phyloP scores from a whole-genome alignment of 2,797 vertebrate genomes.

The Rhyacichthys aspro region DNA sequence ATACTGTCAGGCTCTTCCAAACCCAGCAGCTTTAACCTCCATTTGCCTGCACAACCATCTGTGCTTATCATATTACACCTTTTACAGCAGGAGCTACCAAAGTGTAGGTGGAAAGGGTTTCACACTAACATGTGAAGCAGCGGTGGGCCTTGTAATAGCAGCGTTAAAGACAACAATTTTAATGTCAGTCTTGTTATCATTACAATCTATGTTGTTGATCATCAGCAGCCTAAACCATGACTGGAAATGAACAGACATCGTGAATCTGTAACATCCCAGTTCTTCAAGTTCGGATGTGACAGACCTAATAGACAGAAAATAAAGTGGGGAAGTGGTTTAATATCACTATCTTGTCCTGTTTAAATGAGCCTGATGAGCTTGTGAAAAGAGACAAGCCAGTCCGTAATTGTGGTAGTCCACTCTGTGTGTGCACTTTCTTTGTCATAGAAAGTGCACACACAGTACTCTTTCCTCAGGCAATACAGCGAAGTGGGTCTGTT shows the following conservation, averaged over 20 bases:
- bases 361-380: no score
- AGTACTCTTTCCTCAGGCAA: background rate
- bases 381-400: no score
- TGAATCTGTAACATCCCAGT: background rate
- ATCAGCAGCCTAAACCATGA: background rate
- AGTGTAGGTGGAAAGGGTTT: slow-evolving; percentile 19
- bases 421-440: no score
- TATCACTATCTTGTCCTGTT: no score
- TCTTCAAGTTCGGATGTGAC: background rate
- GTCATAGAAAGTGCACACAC: background rate
- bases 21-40: slow-evolving; percentile 54
- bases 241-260: background rate
- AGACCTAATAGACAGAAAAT: background rate
- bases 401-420: no score
- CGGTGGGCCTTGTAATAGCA: slow-evolving; percentile 3
- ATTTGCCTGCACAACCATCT: slow-evolving; percentile 61
- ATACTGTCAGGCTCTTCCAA: slow-evolving; percentile 53
- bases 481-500: slow-evolving; percentile 19
- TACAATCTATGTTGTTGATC: slow-evolving; percentile 17
- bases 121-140: slow-evolving; percentile 7
- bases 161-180: background rate
- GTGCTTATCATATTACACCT: slow-evolving; percentile 35
- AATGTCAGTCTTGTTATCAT: background rate
- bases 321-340: background rate
- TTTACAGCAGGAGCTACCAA: slow-evolving; percentile 22